Evolutionary conservation across 2,113 vertebrate genomes (phyloP).

Genomic region (Callospermophilus lateralis): DNA sequence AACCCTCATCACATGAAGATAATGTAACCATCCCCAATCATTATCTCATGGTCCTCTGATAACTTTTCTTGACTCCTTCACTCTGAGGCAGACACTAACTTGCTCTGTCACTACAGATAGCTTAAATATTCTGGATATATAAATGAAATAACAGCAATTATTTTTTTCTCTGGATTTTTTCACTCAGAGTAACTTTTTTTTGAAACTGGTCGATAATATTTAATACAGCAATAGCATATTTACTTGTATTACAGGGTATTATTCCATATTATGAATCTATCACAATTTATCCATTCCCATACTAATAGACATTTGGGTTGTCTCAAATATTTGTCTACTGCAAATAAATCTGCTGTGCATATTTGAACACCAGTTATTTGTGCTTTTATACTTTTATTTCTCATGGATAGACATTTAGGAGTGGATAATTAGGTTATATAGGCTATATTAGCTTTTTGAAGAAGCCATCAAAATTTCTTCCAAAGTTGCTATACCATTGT

Average conservation of each 20-base stretch:
- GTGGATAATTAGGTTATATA: background rate
- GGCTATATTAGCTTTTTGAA: no score
- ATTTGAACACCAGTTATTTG: background rate
- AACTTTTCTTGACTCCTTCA: background rate
- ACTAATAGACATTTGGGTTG: background rate
- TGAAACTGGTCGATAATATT: background rate
- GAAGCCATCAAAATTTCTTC: background rate
- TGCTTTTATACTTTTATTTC: background rate
- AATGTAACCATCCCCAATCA: background rate
- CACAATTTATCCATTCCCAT: background rate
- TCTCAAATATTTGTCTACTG: no score
- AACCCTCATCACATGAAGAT: background rate
- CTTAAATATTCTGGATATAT: background rate
- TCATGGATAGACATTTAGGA: background rate
- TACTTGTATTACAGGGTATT: background rate
- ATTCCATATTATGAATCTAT: background rate
- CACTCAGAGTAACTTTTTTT: background rate
- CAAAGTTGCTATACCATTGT: background rate
- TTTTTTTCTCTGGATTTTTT: background rate
- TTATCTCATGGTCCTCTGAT: background rate
- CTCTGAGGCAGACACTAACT: background rate
- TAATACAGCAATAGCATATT: background rate
- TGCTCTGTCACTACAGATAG: background rate
- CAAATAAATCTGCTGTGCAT: background rate
- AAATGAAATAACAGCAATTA: background rate